Base-by-base conservation (phyloP, 1,140 invertebrate genomes). In the Aphaenogaster ashmeadi region DNA sequence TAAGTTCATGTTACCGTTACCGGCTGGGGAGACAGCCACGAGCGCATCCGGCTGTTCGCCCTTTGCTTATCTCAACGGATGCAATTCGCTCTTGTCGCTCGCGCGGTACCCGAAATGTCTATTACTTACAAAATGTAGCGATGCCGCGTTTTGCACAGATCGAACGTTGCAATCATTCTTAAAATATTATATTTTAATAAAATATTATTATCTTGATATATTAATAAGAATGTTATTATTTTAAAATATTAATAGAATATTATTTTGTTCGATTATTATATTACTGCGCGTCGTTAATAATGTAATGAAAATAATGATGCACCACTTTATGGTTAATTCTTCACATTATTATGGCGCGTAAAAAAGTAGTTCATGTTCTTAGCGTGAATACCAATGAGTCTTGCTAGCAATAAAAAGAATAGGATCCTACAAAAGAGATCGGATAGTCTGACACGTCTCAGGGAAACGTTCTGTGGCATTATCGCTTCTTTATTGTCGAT, bases 1-100 rank as follows among this genome's bases (percentile, higher is more conserved):
- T 90, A 88, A 88, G 75, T 80, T 77, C 87, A 71, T 50, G 56
- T 88, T 64, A 71, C n/a, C 72, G 72, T 64, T 78, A 47, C 33
- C 21, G 27, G 50, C 52, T 56, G 52, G 54, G 38, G 38, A 27
- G 54, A 60, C 69, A 33, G 27, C 15, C 47, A 27, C 38, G n/a
- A 64, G 27, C 27, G 27, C 58, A 52, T 52, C 47, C 78, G 62
- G n/a, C 36, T 64, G 58, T 36, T 38, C 27, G 8, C 27, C 41
- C 56, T 36, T 79, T 27, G 18, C 41, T 66, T 66, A 79, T 79
- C 77, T 79, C 13, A 27, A 41, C 41, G 41, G 18, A 38, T 47
- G 75, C 41, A 58, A 47, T 47, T 54, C 36, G 21, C 21, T 62
- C 33, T 13, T 47, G 41, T 21, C 11, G 38, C 13, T 3, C 9